These are phyloP conservation scores for Dolichoris vasculosae DNA, from an alignment of 1,140 invertebrate species.

Conservation along the genomic window DNA sequence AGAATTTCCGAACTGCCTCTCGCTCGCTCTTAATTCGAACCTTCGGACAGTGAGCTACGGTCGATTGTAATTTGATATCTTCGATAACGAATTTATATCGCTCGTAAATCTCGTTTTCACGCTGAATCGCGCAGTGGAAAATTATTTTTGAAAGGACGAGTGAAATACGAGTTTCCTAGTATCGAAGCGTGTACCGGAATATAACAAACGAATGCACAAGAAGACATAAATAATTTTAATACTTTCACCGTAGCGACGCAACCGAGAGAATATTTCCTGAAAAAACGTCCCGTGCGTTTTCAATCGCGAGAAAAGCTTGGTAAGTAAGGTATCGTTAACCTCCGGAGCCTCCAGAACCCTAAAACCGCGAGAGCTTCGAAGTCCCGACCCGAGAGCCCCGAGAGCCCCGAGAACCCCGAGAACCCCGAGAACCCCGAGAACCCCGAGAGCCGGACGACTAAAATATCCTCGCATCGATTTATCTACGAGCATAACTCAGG, in stretches of 20 bases:
- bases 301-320: background rate
- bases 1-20: background rate
- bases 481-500: constrained; percentile 16
- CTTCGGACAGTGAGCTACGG: background rate
- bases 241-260: background rate
- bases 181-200: background rate
- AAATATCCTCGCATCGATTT: background rate
- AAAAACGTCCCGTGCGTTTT: background rate
- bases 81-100: background rate
- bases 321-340: background rate
- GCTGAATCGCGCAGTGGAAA: background rate
- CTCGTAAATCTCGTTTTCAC: background rate
- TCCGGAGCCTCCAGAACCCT: background rate
- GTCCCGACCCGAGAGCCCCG: no score
- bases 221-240: constrained; percentile 11
- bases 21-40: background rate
- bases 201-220: constrained; percentile 2
- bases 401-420: no score
- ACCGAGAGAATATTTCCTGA: background rate
- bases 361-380: background rate
- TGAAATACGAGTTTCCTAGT: background rate
- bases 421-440: background rate
- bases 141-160: constrained; percentile 4
- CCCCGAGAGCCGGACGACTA: background rate
- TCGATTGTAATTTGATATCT: background rate